Conservation (phyloP, 1,140 invertebrate species). For the Linepithema humile region DNA sequence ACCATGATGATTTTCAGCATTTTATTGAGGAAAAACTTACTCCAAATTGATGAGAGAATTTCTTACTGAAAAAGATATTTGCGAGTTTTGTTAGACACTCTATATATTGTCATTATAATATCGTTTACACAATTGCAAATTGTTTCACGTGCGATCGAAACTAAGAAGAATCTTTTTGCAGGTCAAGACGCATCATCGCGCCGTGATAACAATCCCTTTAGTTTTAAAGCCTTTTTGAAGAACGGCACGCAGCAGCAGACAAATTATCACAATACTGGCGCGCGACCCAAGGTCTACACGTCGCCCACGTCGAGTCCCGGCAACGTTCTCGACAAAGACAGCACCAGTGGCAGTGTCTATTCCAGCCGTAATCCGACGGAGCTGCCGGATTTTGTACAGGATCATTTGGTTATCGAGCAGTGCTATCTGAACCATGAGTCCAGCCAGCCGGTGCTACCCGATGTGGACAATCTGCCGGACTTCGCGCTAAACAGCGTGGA, state of each 20-base stretch:
- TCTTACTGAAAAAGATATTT: too few relatives aligned
- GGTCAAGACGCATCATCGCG: constrained; percentile 80
- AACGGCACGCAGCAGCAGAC: constrained; percentile 75
- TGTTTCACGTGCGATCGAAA: not conserved
- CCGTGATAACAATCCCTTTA: constrained; percentile 90
- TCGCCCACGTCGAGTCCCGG: constrained; percentile 67
- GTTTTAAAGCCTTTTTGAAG: constrained; percentile 92
- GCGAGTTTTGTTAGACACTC: too few relatives aligned
- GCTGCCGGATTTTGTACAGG: constrained; percentile 87
- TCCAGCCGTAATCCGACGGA: constrained; percentile 82
- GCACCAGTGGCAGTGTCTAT: constrained; percentile 68
- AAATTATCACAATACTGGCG: constrained; percentile 84
- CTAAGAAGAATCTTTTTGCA: not conserved
- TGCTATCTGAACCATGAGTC: constrained; percentile 81
- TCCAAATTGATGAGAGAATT: too few relatives aligned
- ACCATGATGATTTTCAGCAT: too few relatives aligned
- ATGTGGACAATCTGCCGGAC: constrained; percentile 84
- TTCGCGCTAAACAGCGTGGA: constrained; percentile 81
- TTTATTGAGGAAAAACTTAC: too few relatives aligned
- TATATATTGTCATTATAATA: not conserved
- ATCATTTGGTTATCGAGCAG: constrained; percentile 86
- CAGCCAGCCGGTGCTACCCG: constrained; percentile 68
- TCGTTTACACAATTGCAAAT: not conserved
- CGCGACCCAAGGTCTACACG: constrained; percentile 85
- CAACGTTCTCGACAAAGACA: constrained; percentile 63